Evolutionary conservation across 2,888 invertebrate genomes (phyloP).

Genomic region (Sialis lutaria): DNA sequence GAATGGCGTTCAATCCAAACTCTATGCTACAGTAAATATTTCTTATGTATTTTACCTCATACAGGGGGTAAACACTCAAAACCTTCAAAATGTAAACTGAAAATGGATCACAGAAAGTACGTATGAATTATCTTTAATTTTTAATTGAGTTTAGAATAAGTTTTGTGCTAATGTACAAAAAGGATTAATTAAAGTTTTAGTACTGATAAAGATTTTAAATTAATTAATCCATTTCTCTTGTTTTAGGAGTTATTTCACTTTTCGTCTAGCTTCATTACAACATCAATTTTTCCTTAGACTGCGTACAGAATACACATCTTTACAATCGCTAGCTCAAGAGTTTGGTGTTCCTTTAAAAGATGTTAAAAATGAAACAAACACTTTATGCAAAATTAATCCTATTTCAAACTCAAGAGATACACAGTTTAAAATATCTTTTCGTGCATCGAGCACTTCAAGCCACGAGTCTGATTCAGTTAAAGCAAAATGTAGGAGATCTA

Average conservation of each 20-base stretch:
- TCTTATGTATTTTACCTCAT: slow-evolving; percentile 36
- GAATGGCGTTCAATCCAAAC: slow-evolving; percentile 61
- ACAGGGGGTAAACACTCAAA: slow-evolving; percentile 33
- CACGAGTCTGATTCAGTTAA: slow-evolving; percentile 7
- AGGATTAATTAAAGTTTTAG: too few relatives aligned
- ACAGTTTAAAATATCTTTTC: slow-evolving; percentile 22
- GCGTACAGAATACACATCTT: slow-evolving; percentile 51
- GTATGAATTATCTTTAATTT: slow-evolving; percentile 11
- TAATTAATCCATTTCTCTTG: slow-evolving; percentile 9
- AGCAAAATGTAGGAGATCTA: slow-evolving; percentile 21
- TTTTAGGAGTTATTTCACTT: slow-evolving; percentile 52
- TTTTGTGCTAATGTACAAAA: too few relatives aligned
- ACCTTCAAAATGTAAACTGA: slow-evolving; percentile 49
- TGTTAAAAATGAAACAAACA: slow-evolving; percentile 26
- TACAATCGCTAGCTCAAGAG: slow-evolving; percentile 42
- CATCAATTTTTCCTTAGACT: slow-evolving; percentile 59
- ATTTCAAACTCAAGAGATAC: slow-evolving; percentile 20
- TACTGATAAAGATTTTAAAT: too few relatives aligned
- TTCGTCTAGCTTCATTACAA: slow-evolving; percentile 60
- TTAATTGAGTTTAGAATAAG: too few relatives aligned
- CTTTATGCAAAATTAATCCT: slow-evolving; percentile 22
- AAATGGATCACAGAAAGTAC: slow-evolving; percentile 56
- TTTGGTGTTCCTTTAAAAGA: slow-evolving; percentile 34
- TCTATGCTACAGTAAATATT: slow-evolving; percentile 57
- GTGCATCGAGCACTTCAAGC: slow-evolving; percentile 16